These are phyloP conservation scores for Scleropages formosus DNA, from an alignment of 2,797 vertebrate species.

Conservation along the genomic window DNA sequence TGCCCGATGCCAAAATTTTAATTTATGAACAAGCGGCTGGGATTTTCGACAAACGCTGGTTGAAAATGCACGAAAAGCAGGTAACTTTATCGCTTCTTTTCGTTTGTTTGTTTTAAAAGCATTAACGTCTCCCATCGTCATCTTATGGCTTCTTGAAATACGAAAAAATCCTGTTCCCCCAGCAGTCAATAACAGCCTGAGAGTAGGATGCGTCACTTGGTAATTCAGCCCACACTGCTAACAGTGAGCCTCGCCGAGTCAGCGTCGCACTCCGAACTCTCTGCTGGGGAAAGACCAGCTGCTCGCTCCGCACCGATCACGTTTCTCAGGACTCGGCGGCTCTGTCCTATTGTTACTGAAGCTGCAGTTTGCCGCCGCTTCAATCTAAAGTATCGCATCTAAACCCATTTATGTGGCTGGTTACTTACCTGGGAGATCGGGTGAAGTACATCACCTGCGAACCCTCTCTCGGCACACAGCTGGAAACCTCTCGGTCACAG, in stretches of 20 bases:
- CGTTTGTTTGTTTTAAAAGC: neutral
- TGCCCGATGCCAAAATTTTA: too few species aligned
- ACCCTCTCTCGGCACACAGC: too few species aligned
- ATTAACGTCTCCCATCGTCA: slow-evolving; percentile 15
- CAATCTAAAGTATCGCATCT: neutral
- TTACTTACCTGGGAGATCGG: neutral
- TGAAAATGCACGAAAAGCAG: neutral
- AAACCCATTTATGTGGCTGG: neutral
- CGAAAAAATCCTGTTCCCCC: neutral
- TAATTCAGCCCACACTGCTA: slow-evolving; percentile 30
- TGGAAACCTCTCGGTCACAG: neutral
- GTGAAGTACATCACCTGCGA: neutral
- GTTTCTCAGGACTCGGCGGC: neutral
- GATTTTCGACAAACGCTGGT: too few species aligned
- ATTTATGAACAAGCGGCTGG: too few species aligned
- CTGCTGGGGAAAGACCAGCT: slow-evolving; percentile 17
- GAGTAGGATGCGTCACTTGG: slow-evolving; percentile 26
- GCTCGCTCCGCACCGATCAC: neutral
- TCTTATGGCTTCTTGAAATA: slow-evolving; percentile 10
- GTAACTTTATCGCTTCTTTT: neutral
- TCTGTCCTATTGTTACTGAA: neutral
- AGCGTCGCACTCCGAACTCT: slow-evolving; percentile 17
- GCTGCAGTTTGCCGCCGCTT: neutral
- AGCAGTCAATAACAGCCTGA: slow-evolving; percentile 22
- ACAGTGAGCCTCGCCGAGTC: slow-evolving; percentile 17